Conservation (phyloP, 2,113 vertebrate genomes). For the Scalopus aquaticus region DNA sequence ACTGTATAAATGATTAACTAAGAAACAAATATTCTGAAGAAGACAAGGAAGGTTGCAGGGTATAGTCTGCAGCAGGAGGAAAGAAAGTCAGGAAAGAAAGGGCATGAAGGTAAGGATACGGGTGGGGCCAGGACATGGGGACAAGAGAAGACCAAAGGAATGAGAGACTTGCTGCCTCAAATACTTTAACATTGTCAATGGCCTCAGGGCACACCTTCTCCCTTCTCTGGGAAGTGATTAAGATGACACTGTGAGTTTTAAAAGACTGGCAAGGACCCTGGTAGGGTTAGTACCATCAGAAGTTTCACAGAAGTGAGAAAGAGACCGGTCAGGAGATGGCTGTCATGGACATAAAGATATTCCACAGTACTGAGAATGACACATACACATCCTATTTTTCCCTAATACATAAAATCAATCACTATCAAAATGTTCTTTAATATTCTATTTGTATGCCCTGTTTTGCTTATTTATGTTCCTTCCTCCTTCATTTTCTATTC, state of each 20-base stretch:
- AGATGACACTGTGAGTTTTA: neutral
- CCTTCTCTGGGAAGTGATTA: neutral
- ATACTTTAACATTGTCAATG: neutral
- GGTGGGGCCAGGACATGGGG: neutral
- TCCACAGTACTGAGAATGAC: neutral
- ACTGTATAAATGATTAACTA: neutral
- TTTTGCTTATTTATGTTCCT: conserved; percentile 61
- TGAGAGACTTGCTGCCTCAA: neutral
- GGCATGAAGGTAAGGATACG: neutral
- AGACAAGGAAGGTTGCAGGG: neutral
- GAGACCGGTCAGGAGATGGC: neutral
- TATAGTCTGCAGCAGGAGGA: neutral
- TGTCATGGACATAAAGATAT: neutral
- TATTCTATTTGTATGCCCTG: conserved; percentile 49
- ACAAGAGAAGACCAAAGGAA: neutral
- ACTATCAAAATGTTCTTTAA: conserved; percentile 46
- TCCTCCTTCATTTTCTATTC: neutral
- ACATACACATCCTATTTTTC: neutral
- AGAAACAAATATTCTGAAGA: neutral
- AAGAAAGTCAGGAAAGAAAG: neutral
- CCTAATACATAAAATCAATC: neutral
- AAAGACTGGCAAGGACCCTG: neutral
- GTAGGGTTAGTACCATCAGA: neutral
- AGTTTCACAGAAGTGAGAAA: neutral
- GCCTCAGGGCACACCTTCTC: neutral